Conservation (phyloP, 2,113 vertebrate species). For the Leuciscus idus region DNA sequence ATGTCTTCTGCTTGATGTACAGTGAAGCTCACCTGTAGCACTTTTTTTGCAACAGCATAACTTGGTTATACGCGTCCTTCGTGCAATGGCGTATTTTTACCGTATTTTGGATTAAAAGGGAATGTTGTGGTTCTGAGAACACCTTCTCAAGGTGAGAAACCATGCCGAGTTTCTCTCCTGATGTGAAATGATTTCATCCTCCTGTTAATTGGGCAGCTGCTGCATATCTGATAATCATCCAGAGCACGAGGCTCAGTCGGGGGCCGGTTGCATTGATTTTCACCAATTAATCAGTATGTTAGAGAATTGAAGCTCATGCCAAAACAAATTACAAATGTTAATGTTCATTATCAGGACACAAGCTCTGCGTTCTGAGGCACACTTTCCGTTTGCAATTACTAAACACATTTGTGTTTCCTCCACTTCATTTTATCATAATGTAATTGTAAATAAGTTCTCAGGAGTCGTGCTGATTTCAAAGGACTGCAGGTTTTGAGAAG, state of each 20-base stretch:
- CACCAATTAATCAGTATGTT: slow-evolving; percentile 57
- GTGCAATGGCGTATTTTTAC: background rate
- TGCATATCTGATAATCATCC: slow-evolving; percentile 55
- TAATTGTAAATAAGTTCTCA: slow-evolving; percentile 48
- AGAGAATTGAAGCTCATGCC: slow-evolving; percentile 36
- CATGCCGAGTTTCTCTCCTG: background rate
- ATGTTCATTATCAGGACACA: slow-evolving; percentile 33
- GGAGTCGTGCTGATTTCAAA: slow-evolving; percentile 51
- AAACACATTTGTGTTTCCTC: slow-evolving; percentile 13
- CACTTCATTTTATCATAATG: slow-evolving; percentile 6
- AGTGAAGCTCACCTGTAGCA: too few species aligned
- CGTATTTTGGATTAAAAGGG: background rate
- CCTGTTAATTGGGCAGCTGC: slow-evolving; percentile 32
- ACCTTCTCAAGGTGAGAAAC: slow-evolving; percentile 19
- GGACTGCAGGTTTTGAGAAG: slow-evolving; percentile 18
- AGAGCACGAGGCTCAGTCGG: slow-evolving; percentile 26
- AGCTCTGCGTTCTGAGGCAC: slow-evolving; percentile 30
- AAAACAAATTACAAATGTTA: slow-evolving; percentile 40
- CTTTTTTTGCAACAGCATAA: background rate
- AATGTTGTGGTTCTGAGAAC: background rate
- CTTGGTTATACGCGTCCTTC: background rate
- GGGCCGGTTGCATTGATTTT: slow-evolving; percentile 41
- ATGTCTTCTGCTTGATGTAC: too few species aligned
- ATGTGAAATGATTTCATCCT: slow-evolving; percentile 18
- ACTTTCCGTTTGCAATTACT: slow-evolving; percentile 53